A percentile compares a stretch with the other conserved stretches of the same genome.
These are phyloP conservation scores for Eupithecia subfuscata DNA, from an alignment of 2,888 invertebrate species.

Conservation along the genomic window DNA sequence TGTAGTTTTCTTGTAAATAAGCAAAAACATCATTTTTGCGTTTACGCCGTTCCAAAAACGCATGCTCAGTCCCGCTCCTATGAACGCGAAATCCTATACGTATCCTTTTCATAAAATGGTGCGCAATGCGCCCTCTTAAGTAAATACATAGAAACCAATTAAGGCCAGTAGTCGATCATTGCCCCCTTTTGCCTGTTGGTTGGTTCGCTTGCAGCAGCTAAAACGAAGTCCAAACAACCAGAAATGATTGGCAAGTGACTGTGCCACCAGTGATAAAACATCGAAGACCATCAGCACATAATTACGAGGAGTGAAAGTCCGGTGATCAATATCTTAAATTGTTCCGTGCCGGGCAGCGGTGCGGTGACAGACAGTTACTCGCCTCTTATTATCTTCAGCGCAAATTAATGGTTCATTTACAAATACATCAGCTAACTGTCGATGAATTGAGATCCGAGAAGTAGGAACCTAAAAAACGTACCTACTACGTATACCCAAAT, in stretches of 20 bases:
- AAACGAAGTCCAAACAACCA: background rate
- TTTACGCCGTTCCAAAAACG: too few species aligned
- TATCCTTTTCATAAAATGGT: too few species aligned
- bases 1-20: too few species aligned
- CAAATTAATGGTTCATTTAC: background rate
- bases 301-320: slow-evolving; percentile 29
- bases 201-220: background rate
- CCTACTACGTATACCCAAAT: background rate
- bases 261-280: slow-evolving; percentile 4
- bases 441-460: background rate
- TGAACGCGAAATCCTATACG: too few species aligned
- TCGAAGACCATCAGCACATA: slow-evolving; percentile 23
- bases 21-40: too few species aligned
- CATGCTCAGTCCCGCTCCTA: too few species aligned
- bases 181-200: background rate
- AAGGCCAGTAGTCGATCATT: background rate
- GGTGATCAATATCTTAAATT: slow-evolving; percentile 40
- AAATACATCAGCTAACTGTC: too few species aligned
- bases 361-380: slow-evolving; percentile 7
- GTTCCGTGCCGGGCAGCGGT: slow-evolving; percentile 5
- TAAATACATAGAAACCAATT: too few species aligned
- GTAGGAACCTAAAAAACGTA: background rate
- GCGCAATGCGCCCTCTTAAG: too few species aligned
- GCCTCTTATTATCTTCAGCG: slow-evolving; percentile 1
- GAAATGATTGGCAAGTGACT: background rate